Evolutionary conservation across 2,797 vertebrate genomes (phyloP), one percentile per base, ranked within the genome.

Genomic region (Onychomys torridus): DNA sequence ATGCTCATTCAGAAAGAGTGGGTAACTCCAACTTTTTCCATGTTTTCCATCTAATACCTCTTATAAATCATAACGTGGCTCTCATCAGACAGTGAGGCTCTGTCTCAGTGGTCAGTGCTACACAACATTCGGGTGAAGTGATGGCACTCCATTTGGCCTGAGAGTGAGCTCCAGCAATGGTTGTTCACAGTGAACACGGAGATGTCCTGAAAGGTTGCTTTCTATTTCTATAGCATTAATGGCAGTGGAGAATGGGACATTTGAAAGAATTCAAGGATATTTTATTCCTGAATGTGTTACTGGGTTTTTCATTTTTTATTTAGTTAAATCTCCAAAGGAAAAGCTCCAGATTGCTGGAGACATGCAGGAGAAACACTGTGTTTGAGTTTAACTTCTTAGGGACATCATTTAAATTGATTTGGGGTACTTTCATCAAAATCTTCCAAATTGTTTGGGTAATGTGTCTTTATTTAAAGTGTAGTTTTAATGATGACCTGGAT

Each of bases 1-100:
- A 90, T 95, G 89, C 86, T 85, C 95, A 21, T 89, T 93, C 88
- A 90, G 84, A 82, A 94, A 94, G 79, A 94, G 94, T 86, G 63
- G 87, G 81, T 95, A 93, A 87, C 85, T 95, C 27, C n/a, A 85
- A 75, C 37, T 37, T 95, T 95, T 92, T 67, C 73, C 95, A 89
- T 65, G 85, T 96, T 97, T 96, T 91, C 94, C 34, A 59, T 63
- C 12, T 17, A 61, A 43, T 93, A 89, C 87, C 94, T 61, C 69
- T 59, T 67, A 40, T 93, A 88, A 97, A 95, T 95, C 49, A 79
- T 59, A n/a, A 89, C 52, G 93, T 73, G 89, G 63, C 83, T 92
- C 81, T 90, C 90, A 95, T 93, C 73, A 89, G 63, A 69, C 88
- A 84, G 37, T 19, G 4, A 40, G 61, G 14, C 40, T 73, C 63